Base-by-base conservation (phyloP, 2,797 vertebrate genomes). In the Rallus crepitans region DNA sequence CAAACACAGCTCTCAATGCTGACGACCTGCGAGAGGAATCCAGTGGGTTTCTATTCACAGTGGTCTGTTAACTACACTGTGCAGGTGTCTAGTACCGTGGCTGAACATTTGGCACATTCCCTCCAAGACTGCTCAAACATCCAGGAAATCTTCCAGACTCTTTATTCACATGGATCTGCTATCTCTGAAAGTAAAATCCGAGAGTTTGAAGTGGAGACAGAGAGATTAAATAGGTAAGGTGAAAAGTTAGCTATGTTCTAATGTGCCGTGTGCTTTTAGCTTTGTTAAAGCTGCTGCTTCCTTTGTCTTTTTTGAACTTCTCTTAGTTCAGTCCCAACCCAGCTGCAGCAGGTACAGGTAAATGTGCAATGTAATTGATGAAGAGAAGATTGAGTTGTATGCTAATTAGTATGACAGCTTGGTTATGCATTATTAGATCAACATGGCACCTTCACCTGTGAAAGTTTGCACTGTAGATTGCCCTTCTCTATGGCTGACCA, bases 101-200 rank as follows among this genome's bases (percentile, higher is more conserved):
- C 98, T 0, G 99, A 99, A 65, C 98, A 99, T 94, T 91, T 99
- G 95, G 98, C 98, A 30, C 98, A 99, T 94, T 99, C 98, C 4
- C 98, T 99, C 31, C 98, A 99, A 97, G 99, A 99, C 96, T 99
- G 98, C 90, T 99, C 98, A 77, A 99, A 99, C 94, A 98, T 99
- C 95, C 98, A 99, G 89, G 98, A 99, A 97, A 99, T 99, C 91
- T 99, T 99, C 97, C 98, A 99, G 47, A 99, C 99, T 6, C 98
- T 99, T 14, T 99, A 99, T 93, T 99, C 98, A 5, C 99, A 99
- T 33, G 98, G 98, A 68, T 99, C 98, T 79, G 98, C 98, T 93
- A 98, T 99, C 95, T 99, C 99, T 5, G 98, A 99, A 95, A 99
- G 97, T 96, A 99, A 99, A 97, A 99, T 99, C 73, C 94, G 98